phyloP scores from a whole-genome alignment of 92 coral and sea anemone genomes.

The Porites cylindrica region DNA sequence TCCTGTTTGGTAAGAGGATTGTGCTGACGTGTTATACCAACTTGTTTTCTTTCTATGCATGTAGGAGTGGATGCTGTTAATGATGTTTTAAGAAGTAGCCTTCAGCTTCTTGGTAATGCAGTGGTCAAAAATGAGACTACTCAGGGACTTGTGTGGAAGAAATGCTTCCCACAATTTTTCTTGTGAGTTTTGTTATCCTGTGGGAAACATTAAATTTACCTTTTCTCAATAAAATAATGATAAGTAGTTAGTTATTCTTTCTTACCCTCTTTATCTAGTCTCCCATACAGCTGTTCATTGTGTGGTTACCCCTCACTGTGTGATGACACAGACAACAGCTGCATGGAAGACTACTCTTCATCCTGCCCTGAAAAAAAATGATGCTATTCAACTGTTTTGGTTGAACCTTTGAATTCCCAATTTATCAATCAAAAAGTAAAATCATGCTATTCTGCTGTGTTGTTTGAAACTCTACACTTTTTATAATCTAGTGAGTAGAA shows the following conservation, averaged over 20 bases:
- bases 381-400: no score
- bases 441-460: no score
- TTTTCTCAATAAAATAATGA: background rate
- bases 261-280: background rate
- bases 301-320: no score
- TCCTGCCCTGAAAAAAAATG: no score
- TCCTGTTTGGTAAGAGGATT: background rate
- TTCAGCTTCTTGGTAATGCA: constrained; percentile 91
- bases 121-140: constrained; percentile 73
- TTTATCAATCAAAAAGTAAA: no score
- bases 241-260: background rate
- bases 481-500: no score
- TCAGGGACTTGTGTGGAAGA: constrained; percentile 80
- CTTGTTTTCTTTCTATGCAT: background rate
- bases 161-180: constrained; percentile 84
- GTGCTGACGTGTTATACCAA: no score
- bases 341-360: no score
- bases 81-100: constrained; percentile 74
- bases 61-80: constrained; percentile 43
- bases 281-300: no score
- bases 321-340: no score
- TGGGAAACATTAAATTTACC: background rate
- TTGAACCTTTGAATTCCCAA: no score
- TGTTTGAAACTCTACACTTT: no score
- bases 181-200: constrained; percentile 57